A percentile compares a stretch with the other conserved stretches of the same genome.
Evolutionary conservation across 2,797 vertebrate species (phyloP).

Genomic region (Tenualosa thibaudeaui): DNA sequence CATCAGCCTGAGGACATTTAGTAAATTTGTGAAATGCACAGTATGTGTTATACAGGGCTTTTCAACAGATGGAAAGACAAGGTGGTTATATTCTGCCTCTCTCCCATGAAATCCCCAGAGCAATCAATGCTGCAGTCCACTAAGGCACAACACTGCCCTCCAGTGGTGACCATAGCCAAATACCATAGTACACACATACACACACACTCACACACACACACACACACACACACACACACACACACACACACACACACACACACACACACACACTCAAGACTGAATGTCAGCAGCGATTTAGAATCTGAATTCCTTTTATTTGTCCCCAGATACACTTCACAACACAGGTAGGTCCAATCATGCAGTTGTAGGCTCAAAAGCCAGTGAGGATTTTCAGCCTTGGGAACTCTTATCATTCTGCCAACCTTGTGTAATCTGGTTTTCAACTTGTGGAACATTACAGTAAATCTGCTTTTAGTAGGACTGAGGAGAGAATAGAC

Average conservation of each 20-base stretch:
- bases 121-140: neutral
- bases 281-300: neutral
- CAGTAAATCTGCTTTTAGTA: too few relatives aligned
- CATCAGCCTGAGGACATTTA: too few relatives aligned
- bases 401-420: neutral
- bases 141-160: constrained; percentile 9
- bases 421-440: too few relatives aligned
- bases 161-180: neutral
- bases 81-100: neutral
- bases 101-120: neutral
- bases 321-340: neutral
- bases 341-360: neutral
- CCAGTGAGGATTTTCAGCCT: neutral
- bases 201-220: too few relatives aligned
- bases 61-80: neutral
- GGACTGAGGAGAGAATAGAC: too few relatives aligned
- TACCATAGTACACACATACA: neutral
- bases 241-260: too few relatives aligned
- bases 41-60: neutral
- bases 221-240: too few relatives aligned
- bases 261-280: neutral
- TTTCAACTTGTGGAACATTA: too few relatives aligned
- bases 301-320: neutral
- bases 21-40: neutral
- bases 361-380: neutral